A percentile compares a stretch with the other conserved stretches of the same genome.
Conservation (phyloP, 1,140 invertebrate species). For the Cydia amplana region DNA sequence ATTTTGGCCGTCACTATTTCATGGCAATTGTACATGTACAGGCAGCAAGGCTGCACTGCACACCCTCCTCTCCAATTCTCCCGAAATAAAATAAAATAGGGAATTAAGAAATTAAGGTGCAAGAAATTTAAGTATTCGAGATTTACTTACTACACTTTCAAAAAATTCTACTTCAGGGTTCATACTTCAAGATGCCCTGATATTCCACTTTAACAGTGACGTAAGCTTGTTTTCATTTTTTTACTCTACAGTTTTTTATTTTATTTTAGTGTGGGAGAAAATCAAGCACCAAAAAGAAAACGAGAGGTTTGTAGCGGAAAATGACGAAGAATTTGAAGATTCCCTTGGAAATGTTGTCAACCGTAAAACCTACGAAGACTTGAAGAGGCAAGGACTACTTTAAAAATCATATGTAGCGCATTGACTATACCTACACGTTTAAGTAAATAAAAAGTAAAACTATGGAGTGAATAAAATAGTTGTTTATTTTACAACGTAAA, state of each 20-base stretch:
- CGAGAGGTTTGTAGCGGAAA: conserved; percentile 97
- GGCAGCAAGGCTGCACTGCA: no score
- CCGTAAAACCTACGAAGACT: conserved; percentile 98
- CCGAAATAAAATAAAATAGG: no score
- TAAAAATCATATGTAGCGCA: conserved; percentile 74
- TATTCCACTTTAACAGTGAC: no score
- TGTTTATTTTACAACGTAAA: not conserved
- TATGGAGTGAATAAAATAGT: conserved; percentile 2
- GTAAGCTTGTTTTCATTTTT: conserved; percentile 35
- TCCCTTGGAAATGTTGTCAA: conserved; percentile 99
- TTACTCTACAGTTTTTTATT: not conserved
- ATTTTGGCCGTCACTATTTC: no score
- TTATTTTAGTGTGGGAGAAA: conserved; percentile 93
- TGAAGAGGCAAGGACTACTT: conserved; percentile 98
- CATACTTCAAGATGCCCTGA: no score
- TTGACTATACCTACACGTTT: not conserved
- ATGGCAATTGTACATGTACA: no score
- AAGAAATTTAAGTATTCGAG: no score
- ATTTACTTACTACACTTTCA: no score
- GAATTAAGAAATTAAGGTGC: no score
- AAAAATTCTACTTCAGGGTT: no score
- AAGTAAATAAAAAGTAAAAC: not conserved
- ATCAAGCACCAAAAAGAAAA: conserved; percentile 96
- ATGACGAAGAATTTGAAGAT: conserved; percentile 99
- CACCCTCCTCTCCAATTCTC: no score